Evolutionary conservation across 1,140 invertebrate species (phyloP).

Genomic region (Temnothorax longispinosus): DNA sequence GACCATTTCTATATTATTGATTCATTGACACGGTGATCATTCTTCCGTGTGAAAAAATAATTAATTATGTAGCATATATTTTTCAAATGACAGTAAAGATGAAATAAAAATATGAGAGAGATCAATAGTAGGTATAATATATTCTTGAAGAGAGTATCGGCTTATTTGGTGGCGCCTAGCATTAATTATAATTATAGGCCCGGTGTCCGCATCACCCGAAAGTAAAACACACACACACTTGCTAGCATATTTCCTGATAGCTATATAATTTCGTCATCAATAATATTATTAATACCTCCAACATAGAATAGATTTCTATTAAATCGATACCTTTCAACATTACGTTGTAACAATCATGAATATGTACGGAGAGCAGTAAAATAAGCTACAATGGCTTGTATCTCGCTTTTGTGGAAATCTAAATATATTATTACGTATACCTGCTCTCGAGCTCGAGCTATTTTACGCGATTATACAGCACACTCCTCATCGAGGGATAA

Average conservation of each 20-base stretch:
- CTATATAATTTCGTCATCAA: background rate
- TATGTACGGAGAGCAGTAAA: background rate
- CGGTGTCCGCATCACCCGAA: background rate
- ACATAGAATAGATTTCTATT: slow-evolving; percentile 5
- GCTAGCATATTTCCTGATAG: background rate
- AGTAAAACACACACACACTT: background rate
- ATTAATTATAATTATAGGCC: background rate
- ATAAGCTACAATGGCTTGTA: background rate
- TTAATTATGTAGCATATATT: background rate
- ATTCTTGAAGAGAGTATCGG: background rate
- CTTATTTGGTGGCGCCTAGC: background rate
- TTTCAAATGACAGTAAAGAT: no score
- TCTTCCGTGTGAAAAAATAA: background rate
- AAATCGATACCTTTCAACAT: background rate
- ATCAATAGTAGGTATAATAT: slow-evolving; percentile 6
- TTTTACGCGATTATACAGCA: background rate
- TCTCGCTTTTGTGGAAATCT: background rate
- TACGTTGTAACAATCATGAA: background rate
- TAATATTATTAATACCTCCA: background rate
- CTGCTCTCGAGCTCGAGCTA: background rate
- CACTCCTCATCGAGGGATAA: background rate
- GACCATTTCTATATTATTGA: background rate
- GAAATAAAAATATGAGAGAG: background rate
- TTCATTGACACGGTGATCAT: background rate
- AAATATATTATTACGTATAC: background rate